Evolutionary conservation across 2,888 invertebrate species (phyloP).

Genomic region (Caradrina kadenii): DNA sequence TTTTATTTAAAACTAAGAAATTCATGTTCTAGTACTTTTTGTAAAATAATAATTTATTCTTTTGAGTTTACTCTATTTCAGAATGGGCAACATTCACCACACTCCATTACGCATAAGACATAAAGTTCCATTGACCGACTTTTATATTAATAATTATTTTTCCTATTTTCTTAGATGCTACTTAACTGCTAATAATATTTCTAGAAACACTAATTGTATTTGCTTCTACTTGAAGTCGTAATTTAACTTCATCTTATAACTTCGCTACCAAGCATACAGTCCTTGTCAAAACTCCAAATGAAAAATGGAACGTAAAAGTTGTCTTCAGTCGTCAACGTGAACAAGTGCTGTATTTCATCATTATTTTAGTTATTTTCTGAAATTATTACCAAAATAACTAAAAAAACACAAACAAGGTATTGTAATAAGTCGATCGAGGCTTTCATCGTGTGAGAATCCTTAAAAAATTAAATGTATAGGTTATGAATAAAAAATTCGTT

Average conservation of each 20-base stretch:
- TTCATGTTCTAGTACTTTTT: too few relatives aligned
- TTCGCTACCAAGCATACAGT: background rate
- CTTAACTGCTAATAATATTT: background rate
- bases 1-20: too few relatives aligned
- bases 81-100: conserved; percentile 27
- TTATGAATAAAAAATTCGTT: conserved; percentile 77
- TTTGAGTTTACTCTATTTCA: background rate
- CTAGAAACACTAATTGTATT: background rate
- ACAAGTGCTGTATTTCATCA: conserved; percentile 83
- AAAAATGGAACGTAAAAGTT: conserved; percentile 67
- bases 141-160: too few relatives aligned
- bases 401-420: conserved; percentile 75
- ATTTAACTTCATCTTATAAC: too few relatives aligned
- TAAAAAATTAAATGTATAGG: conserved; percentile 68
- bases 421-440: conserved; percentile 2
- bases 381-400: conserved; percentile 64
- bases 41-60: background rate
- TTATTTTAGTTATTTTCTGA: conserved; percentile 68
- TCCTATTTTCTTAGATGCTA: too few relatives aligned
- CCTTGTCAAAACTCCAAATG: conserved; percentile 53
- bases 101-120: conserved; percentile 23
- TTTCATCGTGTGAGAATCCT: background rate
- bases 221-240: background rate
- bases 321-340: conserved; percentile 85
- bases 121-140: background rate